phyloP scores from a whole-genome alignment of 2,113 vertebrate genomes.

The Oxygymnocypris stewartii region DNA sequence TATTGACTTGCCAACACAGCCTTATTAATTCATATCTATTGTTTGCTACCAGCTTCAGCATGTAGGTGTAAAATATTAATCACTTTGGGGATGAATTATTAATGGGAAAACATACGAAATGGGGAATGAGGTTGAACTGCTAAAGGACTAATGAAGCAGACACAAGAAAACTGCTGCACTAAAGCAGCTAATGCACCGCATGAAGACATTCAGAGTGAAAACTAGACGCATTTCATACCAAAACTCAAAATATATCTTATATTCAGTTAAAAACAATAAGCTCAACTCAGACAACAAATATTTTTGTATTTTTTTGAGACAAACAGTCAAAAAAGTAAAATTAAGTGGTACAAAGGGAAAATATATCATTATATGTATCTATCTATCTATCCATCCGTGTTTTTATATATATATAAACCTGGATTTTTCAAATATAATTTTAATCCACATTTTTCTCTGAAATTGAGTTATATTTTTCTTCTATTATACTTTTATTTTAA shows the following conservation, averaged over 20 bases:
- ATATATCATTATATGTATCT: too few species aligned
- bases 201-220: not conserved
- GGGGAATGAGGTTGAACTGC: not conserved
- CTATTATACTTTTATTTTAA: too few species aligned
- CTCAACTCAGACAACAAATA: not conserved
- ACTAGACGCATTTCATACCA: not conserved
- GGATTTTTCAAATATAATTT: too few species aligned
- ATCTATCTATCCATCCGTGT: too few species aligned
- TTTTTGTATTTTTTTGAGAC: too few species aligned
- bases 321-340: too few species aligned
- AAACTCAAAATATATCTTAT: not conserved
- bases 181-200: not conserved
- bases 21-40: constrained; percentile 72
- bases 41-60: constrained; percentile 69
- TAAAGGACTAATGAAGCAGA: constrained; percentile 43
- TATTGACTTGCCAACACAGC: constrained; percentile 65
- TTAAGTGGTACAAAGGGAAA: too few species aligned
- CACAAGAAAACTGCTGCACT: constrained; percentile 48
- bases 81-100: constrained; percentile 66
- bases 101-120: constrained; percentile 62
- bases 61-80: constrained; percentile 72
- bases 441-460: too few species aligned
- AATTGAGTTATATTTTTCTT: too few species aligned
- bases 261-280: not conserved
- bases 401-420: too few species aligned